Percentiles rank a stretch among this genome's conserved stretches.
Evolutionary conservation across 1,140 invertebrate species (phyloP).

Genomic region (Polypedilum vanderplanki): DNA sequence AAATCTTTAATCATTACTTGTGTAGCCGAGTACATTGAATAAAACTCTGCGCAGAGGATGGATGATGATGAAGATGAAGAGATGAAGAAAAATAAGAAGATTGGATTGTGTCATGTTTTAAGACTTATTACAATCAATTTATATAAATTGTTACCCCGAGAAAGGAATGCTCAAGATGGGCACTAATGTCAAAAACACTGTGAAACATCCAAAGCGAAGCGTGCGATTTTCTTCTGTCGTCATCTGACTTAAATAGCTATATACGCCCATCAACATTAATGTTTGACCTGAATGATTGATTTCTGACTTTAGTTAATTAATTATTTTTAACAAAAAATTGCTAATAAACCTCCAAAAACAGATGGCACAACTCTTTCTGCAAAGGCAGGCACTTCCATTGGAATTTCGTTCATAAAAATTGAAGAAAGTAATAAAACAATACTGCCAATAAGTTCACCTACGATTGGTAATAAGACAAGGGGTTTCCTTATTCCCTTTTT

Average conservation of each 20-base stretch:
- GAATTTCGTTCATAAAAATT: conserved; percentile 46
- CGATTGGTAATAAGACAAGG: conserved; percentile 53
- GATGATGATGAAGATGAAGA: not conserved
- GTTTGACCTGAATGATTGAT: conserved; percentile 45
- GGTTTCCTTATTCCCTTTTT: conserved; percentile 57
- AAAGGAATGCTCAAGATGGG: conserved; percentile 39
- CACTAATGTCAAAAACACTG: conserved; percentile 40
- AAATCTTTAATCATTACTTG: conserved; percentile 23
- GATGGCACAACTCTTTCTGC: conserved; percentile 47
- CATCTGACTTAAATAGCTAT: conserved; percentile 53
- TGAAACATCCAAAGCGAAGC: conserved; percentile 46
- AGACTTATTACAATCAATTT: not conserved
- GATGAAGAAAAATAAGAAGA: conserved; percentile 38
- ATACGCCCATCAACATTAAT: conserved; percentile 55
- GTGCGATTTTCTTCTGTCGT: conserved; percentile 52
- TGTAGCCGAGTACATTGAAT: not conserved
- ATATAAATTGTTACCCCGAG: conserved; percentile 37
- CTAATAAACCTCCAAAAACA: conserved; percentile 47
- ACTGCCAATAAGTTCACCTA: conserved; percentile 51
- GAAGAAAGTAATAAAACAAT: conserved; percentile 44
- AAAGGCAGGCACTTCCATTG: conserved; percentile 44
- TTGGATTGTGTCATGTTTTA: conserved; percentile 14
- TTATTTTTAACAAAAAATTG: conserved; percentile 50
- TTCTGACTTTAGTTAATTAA: conserved; percentile 38
- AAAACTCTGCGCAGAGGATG: not conserved